A percentile compares a stretch with the other conserved stretches of the same genome.
Conservation (phyloP, 2,797 vertebrate genomes). For the Aythya fuligula region DNA sequence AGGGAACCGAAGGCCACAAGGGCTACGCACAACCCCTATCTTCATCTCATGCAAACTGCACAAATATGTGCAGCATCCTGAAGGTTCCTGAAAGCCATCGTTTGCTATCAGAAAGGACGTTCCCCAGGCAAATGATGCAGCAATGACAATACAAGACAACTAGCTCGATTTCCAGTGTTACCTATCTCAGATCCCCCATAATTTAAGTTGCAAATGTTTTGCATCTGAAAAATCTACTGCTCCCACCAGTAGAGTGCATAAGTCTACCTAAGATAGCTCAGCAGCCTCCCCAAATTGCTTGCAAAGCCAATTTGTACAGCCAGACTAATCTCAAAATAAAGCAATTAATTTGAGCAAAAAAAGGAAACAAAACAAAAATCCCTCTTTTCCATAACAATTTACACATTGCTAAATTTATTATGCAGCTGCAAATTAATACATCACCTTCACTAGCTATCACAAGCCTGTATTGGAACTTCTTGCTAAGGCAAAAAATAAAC, state of each 20-base stretch:
- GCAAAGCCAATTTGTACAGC: conserved; percentile 16
- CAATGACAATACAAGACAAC: neutral
- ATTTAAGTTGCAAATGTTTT: neutral
- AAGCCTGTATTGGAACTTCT: conserved; percentile 21
- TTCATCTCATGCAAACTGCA: neutral
- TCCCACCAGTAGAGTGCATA: conserved; percentile 20
- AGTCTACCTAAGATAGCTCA: conserved; percentile 24
- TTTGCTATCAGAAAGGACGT: neutral
- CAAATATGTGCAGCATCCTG: neutral
- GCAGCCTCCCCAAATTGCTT: neutral
- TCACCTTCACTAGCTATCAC: conserved; percentile 46
- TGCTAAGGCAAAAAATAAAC: conserved; percentile 10
- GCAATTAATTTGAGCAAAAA: neutral
- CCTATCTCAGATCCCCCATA: neutral
- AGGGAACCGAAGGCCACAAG: neutral
- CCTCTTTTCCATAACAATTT: neutral
- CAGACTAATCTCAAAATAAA: conserved; percentile 38
- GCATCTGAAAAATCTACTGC: neutral
- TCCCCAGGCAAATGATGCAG: neutral
- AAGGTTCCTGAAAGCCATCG: neutral
- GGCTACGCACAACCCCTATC: neutral
- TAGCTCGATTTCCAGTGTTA: neutral
- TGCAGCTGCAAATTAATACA: neutral
- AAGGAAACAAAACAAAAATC: neutral
- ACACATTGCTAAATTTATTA: conserved; percentile 23